Percentiles rank a stretch among this genome's conserved stretches.
Conservation (phyloP, 2,797 vertebrate genomes). For the Etheostoma nigrum region DNA sequence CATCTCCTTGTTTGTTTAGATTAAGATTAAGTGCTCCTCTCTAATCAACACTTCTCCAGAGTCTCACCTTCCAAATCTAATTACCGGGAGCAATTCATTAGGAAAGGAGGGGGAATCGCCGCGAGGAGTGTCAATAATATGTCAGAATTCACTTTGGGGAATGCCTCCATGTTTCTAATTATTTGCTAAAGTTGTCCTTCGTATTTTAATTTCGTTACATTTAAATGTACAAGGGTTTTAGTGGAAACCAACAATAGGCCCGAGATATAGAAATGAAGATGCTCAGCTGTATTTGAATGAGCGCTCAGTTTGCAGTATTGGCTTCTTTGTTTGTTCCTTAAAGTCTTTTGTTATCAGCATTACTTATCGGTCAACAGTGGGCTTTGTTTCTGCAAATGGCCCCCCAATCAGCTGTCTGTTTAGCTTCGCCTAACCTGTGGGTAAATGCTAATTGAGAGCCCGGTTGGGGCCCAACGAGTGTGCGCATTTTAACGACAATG, state of each 20-base stretch:
- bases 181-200: conserved; percentile 78
- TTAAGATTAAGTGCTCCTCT: conserved; percentile 75
- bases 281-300: conserved; percentile 82
- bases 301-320: conserved; percentile 88
- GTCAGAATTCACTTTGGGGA: conserved; percentile 45
- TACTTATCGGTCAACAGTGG: conserved; percentile 94
- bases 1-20: conserved; percentile 87
- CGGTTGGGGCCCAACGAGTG: conserved; percentile 86
- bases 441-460: conserved; percentile 91
- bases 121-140: conserved; percentile 63
- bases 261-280: conserved; percentile 84
- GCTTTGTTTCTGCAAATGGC: conserved; percentile 97
- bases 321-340: conserved; percentile 89
- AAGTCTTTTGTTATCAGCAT: conserved; percentile 93
- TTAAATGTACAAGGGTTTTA: conserved; percentile 73
- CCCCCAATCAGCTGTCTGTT: conserved; percentile 95
- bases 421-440: conserved; percentile 91
- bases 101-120: conserved; percentile 82
- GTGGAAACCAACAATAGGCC: conserved; percentile 75
- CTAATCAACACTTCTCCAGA: conserved; percentile 88
- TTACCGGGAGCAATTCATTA: conserved; percentile 92
- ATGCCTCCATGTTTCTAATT: conserved; percentile 53
- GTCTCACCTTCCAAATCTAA: conserved; percentile 93
- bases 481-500: conserved; percentile 89
- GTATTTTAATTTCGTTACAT: conserved; percentile 76